These are phyloP conservation scores for Nyctalus aviator DNA, from an alignment of 2,797 vertebrate species.

Conservation along the genomic window DNA sequence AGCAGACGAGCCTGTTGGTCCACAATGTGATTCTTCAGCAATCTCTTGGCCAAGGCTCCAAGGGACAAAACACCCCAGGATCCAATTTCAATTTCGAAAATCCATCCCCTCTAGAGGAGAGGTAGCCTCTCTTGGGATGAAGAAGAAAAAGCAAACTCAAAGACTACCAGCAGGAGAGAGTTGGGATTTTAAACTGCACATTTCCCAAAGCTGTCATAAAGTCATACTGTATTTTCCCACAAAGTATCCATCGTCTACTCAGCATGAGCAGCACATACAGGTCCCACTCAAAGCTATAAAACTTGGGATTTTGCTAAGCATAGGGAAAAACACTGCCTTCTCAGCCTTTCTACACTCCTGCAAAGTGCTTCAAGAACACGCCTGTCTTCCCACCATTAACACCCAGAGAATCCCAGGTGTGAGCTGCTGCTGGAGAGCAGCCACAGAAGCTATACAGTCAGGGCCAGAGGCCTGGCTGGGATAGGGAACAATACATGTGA, in stretches of 20 bases:
- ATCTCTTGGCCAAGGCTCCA: not conserved
- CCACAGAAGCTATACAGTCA: conserved; percentile 39
- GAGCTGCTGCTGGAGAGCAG: conserved; percentile 53
- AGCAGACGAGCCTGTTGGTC: not conserved
- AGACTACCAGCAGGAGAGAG: not conserved
- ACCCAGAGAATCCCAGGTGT: not conserved
- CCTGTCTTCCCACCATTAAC: not conserved
- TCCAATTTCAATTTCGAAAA: not conserved
- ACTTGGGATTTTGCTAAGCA: not conserved
- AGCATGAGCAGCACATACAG: not conserved
- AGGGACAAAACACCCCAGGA: not conserved
- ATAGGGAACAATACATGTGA: conserved; percentile 40
- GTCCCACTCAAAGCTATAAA: not conserved
- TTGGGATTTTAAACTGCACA: not conserved
- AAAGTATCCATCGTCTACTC: not conserved
- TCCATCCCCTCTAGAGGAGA: not conserved
- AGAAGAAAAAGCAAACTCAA: not conserved
- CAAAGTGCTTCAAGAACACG: not conserved
- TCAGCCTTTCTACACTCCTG: not conserved
- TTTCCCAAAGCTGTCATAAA: not conserved
- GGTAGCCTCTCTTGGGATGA: not conserved
- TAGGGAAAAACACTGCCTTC: not conserved
- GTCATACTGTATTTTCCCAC: not conserved
- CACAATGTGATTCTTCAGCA: not conserved
- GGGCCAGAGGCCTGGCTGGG: conserved; percentile 28